Evolutionary conservation across 2,797 vertebrate genomes (phyloP), one percentile per base, ranked within the genome.

Genomic region (Tympanoctomys barrerae): DNA sequence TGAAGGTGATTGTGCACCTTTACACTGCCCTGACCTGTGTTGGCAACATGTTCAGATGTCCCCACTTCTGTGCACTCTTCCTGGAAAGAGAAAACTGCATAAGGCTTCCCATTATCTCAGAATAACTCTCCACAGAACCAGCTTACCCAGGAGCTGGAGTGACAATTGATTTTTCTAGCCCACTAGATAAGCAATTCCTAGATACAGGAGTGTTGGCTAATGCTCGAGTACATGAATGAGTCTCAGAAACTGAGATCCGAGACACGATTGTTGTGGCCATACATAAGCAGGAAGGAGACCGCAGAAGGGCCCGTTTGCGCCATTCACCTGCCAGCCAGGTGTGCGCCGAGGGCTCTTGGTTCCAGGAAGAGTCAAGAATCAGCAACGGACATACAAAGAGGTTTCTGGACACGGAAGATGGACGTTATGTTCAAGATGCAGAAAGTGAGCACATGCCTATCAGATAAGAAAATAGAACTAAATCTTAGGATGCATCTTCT

Each of bases 401-500:
- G 66, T 81, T 85, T 95, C 91, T 70, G 4, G 86, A 75, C 61
- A 80, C 79, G 82, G 85, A 94, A 89, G 66, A 64, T 62, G 39
- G 28, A 68, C 89, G 68, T 90, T 81, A 78, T 39, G 49, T 70
- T 94, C 80, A 75, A 79, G 66, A 59, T 75, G 46, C 75, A 95
- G 84, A 77, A 95, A 96, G 91, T 64, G 68, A 94, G 46, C 26
- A n/a, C 64, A 54, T 4, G 2, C 82, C 33, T 89, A 26, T 86
- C 93, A 81, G 46, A 36, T 26, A 31, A 77, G 83, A 79, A 93
- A 39, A 70, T 4, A 75, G 33, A 90, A 79, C 87, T 42, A 79
- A 87, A 77, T 57, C 87, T 92, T 89, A 68, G 33, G 82, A 90
- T 71, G 28, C 9, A 13, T 71, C 95, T 91, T 28, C 66, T 97